Conservation (phyloP, 2,888 invertebrate species). For the Acrocera orbiculus region DNA sequence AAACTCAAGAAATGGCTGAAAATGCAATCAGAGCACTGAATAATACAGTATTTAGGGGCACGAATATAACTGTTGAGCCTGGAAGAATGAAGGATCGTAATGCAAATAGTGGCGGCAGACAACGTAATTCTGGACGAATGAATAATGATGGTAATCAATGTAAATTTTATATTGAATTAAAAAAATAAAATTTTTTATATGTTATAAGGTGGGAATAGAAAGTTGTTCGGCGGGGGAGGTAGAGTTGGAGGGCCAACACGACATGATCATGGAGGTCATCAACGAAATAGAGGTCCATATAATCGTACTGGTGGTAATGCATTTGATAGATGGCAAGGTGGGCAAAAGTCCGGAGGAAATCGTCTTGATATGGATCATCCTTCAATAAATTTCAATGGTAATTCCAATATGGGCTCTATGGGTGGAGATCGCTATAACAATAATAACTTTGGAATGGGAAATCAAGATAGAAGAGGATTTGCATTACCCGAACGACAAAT, state of each 20-base stretch:
- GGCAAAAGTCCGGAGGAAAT: conserved; percentile 4
- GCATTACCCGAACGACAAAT: conserved; percentile 11
- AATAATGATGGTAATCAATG: too few relatives aligned
- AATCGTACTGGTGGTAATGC: conserved; percentile 8
- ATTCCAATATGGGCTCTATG: conserved; percentile 3
- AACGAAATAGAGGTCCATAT: conserved; percentile 12
- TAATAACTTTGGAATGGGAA: conserved; percentile 10
- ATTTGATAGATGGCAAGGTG: conserved; percentile 7
- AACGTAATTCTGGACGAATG: conserved; percentile 31
- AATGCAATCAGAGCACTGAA: conserved; percentile 66
- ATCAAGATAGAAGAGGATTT: conserved; percentile 14
- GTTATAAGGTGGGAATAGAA: conserved; percentile 9
- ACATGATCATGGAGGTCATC: conserved; percentile 10
- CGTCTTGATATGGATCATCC: conserved; percentile 2
- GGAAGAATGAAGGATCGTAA: conserved; percentile 56
- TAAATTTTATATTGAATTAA: too few relatives aligned
- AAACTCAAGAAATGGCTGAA: conserved; percentile 62
- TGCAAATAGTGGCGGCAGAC: conserved; percentile 25
- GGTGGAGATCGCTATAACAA: conserved; percentile 9
- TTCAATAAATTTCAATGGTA: conserved; percentile 5
- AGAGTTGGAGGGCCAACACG: conserved; percentile 14
- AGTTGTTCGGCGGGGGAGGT: conserved; percentile 21
- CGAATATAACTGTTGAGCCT: conserved; percentile 67
- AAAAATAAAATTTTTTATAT: conserved; percentile 2
- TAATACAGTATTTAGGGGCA: conserved; percentile 67